These are phyloP conservation scores for Odontomachus brunneus DNA, from an alignment of 1,140 invertebrate genomes.

Conservation along the genomic window DNA sequence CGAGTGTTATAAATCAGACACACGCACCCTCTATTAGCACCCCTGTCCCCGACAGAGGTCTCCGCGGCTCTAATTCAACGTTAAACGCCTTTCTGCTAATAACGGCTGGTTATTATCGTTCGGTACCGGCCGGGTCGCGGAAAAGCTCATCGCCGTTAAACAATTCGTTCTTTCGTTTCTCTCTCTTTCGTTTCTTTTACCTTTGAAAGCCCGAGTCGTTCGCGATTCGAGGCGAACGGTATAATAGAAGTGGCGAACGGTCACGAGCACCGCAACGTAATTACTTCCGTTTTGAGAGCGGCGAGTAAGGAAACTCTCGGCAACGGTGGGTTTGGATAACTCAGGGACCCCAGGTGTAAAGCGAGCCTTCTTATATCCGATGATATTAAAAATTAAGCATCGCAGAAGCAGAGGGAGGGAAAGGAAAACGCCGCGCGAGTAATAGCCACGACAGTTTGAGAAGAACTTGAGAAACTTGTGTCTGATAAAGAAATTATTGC, in stretches of 20 bases:
- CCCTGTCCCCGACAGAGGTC: constrained; percentile 78
- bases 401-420: neutral
- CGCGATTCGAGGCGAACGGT: constrained; percentile 24
- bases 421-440: neutral
- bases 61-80: constrained; percentile 78
- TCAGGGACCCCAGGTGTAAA: neutral
- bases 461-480: no score
- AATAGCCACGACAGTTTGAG: no score
- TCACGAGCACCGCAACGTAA: constrained; percentile 16
- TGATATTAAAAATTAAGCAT: constrained; percentile 1
- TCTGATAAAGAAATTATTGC: no score
- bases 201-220: constrained; percentile 5
- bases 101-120: constrained; percentile 72
- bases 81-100: constrained; percentile 80
- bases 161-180: neutral
- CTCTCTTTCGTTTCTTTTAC: constrained; percentile 6
- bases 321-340: neutral
- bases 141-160: neutral
- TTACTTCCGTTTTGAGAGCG: constrained; percentile 30
- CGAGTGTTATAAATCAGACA: constrained; percentile 80
- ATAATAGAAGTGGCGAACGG: constrained; percentile 30
- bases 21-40: constrained; percentile 82
- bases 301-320: neutral
- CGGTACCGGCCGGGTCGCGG: constrained; percentile 8
- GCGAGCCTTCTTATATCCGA: neutral